A percentile compares a stretch with the other conserved stretches of the same genome.
These are phyloP conservation scores for Melanotaenia pygmaea DNA, from an alignment of 2,797 vertebrate genomes.

Conservation along the genomic window DNA sequence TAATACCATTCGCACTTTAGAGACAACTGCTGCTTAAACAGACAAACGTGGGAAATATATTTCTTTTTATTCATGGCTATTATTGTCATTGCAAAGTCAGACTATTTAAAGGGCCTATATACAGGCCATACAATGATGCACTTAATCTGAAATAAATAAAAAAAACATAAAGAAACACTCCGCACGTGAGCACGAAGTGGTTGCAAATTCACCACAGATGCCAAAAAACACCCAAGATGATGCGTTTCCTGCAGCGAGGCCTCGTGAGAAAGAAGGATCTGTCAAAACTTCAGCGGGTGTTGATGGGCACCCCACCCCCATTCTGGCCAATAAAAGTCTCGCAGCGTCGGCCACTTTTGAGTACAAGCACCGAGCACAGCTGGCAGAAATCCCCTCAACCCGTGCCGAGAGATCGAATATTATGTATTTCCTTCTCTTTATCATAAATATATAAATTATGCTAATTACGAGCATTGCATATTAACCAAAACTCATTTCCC, in stretches of 20 bases:
- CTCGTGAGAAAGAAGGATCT: slow-evolving; percentile 65
- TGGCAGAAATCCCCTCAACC: slow-evolving; percentile 57
- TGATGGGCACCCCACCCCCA: slow-evolving; percentile 76
- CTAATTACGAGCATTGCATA: slow-evolving; percentile 99
- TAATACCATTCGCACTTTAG: neutral
- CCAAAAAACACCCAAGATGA: slow-evolving; percentile 12
- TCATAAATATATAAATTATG: slow-evolving; percentile 99
- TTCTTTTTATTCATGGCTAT: slow-evolving; percentile 47
- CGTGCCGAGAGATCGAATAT: slow-evolving; percentile 73
- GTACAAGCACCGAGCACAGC: slow-evolving; percentile 52
- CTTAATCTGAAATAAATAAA: slow-evolving; percentile 14
- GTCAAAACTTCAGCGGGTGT: slow-evolving; percentile 83
- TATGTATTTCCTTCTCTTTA: slow-evolving; percentile 89
- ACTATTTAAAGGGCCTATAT: slow-evolving; percentile 68
- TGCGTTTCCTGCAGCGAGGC: slow-evolving; percentile 52
- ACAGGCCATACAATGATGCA: slow-evolving; percentile 64
- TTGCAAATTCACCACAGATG: slow-evolving; percentile 13
- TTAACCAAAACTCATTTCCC: slow-evolving; percentile 91
- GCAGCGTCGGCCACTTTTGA: slow-evolving; percentile 71
- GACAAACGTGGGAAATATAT: slow-evolving; percentile 24
- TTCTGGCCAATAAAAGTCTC: slow-evolving; percentile 77
- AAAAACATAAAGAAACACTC: slow-evolving; percentile 29
- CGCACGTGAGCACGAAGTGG: slow-evolving; percentile 18
- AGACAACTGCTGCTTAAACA: neutral
- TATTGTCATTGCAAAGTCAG: slow-evolving; percentile 63